Conservation (phyloP, 2,113 vertebrate genomes). For the Myotis yumanensis region DNA sequence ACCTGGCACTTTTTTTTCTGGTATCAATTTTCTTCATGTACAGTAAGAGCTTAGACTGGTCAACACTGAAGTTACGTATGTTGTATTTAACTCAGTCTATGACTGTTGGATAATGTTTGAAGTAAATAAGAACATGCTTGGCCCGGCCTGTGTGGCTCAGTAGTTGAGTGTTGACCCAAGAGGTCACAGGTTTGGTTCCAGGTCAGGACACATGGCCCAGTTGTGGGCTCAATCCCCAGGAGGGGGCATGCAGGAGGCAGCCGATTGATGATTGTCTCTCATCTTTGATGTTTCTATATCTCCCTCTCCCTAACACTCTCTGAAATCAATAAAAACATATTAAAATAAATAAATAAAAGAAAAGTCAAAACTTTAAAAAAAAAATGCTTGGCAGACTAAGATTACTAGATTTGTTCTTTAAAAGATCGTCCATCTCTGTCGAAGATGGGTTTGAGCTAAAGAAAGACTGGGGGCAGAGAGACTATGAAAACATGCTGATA, state of each 20-base stretch:
- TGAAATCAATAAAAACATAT: no score
- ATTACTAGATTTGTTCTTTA: background rate
- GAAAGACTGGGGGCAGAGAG: background rate
- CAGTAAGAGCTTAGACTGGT: background rate
- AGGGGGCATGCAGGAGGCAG: no score
- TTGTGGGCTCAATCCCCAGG: no score
- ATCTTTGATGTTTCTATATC: no score
- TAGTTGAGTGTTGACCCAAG: no score
- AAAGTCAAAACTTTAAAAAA: no score
- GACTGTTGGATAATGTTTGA: background rate
- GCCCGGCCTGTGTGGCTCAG: no score
- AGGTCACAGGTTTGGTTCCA: no score
- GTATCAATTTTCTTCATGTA: background rate
- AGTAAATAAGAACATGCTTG: background rate
- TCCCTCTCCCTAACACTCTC: no score
- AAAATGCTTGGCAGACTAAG: background rate
- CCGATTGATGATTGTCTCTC: no score
- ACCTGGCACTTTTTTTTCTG: background rate
- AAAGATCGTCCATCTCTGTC: background rate
- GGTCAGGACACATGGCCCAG: no score
- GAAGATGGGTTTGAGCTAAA: background rate
- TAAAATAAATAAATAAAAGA: no score
- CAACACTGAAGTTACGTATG: background rate
- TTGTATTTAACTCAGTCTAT: background rate
- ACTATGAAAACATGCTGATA: background rate